A percentile compares a stretch with the other conserved stretches of the same genome.
phyloP scores from a whole-genome alignment of 2,888 invertebrate genomes.

The Zele albiditarsus region DNA sequence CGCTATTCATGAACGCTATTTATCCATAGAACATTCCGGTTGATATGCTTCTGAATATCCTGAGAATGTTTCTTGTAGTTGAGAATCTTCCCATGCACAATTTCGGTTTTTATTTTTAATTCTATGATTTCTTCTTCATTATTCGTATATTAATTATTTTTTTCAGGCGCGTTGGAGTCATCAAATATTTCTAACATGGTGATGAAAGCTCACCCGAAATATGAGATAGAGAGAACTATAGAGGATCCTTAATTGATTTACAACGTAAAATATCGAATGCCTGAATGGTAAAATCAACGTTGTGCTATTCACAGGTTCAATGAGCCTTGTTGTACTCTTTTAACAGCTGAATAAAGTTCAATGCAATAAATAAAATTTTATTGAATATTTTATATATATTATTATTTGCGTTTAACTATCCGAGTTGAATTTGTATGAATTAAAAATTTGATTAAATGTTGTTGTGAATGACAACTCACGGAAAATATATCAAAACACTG shows the following conservation, averaged over 20 bases:
- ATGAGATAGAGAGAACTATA: too few relatives aligned
- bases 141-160: neutral
- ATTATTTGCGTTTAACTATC: neutral
- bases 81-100: neutral
- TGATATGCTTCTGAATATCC: slow-evolving; percentile 1
- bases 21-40: neutral
- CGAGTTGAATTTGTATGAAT: too few relatives aligned
- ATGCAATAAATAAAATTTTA: neutral
- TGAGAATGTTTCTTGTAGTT: neutral
- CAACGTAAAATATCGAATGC: too few relatives aligned
- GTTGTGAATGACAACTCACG: neutral
- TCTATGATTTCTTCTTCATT: neutral
- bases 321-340: too few relatives aligned
- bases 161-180: too few relatives aligned
- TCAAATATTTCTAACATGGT: too few relatives aligned
- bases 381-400: neutral
- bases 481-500: neutral
- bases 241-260: too few relatives aligned
- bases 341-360: neutral
- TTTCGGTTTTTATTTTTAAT: neutral
- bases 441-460: too few relatives aligned
- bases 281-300: too few relatives aligned
- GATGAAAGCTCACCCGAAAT: too few relatives aligned
- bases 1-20: neutral
- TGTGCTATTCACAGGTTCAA: too few relatives aligned